Conservation (phyloP, 2,797 vertebrate species). For the Fratercula arctica region DNA sequence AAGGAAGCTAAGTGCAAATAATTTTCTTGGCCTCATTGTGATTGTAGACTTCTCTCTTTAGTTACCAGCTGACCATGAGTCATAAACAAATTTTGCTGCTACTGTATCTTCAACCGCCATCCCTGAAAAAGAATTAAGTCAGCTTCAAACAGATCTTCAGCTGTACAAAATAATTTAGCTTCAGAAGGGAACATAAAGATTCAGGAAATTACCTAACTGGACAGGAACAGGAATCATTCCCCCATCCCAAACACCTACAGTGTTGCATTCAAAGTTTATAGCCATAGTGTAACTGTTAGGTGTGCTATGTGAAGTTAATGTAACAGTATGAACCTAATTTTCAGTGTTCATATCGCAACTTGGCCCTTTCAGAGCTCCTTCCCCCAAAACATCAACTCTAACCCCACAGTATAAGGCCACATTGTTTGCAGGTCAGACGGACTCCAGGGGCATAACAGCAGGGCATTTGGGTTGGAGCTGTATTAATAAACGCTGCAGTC, state of each 20-base stretch:
- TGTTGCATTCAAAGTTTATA: background rate
- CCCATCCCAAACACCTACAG: background rate
- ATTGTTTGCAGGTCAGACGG: background rate
- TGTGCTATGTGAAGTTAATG: background rate
- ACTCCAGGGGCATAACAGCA: background rate
- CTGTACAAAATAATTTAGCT: background rate
- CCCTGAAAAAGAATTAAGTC: constrained; percentile 77
- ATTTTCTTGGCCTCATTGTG: background rate
- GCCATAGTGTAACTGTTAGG: background rate
- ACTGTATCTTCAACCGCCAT: constrained; percentile 93
- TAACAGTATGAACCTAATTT: background rate
- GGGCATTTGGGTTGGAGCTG: background rate
- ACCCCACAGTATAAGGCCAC: background rate
- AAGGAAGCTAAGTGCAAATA: background rate
- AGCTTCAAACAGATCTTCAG: background rate
- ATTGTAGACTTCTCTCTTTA: constrained; percentile 29
- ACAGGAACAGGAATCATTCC: background rate
- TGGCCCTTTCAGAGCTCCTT: background rate
- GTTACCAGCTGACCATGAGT: constrained; percentile 82
- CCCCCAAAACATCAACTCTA: background rate
- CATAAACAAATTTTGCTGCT: constrained; percentile 89
- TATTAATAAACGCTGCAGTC: background rate
- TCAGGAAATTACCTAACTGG: background rate
- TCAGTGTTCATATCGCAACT: background rate
- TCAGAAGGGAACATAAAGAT: background rate